Evolutionary conservation across 2,113 vertebrate species (phyloP), one percentile per base, ranked within the genome.

Genomic region (Chinchilla lanigera): DNA sequence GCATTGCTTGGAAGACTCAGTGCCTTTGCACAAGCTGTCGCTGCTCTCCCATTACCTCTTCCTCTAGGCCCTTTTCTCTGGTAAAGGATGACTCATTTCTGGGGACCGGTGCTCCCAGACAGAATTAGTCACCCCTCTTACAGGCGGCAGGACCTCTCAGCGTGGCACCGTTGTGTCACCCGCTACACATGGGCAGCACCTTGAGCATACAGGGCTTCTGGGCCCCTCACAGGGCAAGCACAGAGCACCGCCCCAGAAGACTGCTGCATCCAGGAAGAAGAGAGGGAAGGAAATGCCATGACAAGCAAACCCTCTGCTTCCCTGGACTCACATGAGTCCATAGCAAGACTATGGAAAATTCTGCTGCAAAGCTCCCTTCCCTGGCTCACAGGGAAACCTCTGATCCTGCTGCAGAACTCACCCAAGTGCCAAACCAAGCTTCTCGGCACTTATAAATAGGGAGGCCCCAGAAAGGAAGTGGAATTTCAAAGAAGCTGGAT

Each of bases 361-460:
- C 82, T 97, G 95, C 58, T 88, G 54, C 20, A 86, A 93, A 87
- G 7, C 89, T 97, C 80, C 92, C 38, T 89, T 86, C 67, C 41
- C 35, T 83, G 93, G 92, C 73, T 97, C 95, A 95, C 73, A 96
- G 0, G 50, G 95, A 95, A 97, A 96, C 82, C 60, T 95, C 92
- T 97, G 87, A 19, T n/a, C 35, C 80, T 78, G 69, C 95, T 86
- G 24, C 41, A 13, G 75, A 94, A 87, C 92, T 97, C 93, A 97
- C 52, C 9, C 44, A 17, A 13, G 80, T 84, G 93, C 96, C 97
- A 98, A 96, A 47, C 63, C 90, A 93, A 91, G 86, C 94, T 96
- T 85, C 58, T 50, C 82, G 89, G 82, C 83, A 96, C 95, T 86
- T 97, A 97, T 93, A 97, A 96, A 96, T 85, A 96, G 96, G 26